Evolutionary conservation across 2,113 vertebrate species (phyloP).

Genomic region (Terrapene triunguis): DNA sequence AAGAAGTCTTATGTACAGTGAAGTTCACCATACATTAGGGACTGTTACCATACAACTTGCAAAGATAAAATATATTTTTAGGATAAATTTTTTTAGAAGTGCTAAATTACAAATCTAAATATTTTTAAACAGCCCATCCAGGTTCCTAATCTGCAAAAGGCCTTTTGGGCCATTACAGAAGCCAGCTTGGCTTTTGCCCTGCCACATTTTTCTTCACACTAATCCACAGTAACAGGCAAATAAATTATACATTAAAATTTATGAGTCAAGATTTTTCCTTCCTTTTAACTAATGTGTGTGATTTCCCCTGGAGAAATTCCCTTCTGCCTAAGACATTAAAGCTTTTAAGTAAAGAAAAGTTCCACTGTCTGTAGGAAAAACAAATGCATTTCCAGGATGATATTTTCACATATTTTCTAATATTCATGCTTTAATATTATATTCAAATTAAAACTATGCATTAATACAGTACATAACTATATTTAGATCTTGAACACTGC

Average conservation of each 20-base stretch:
- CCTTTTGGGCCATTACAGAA: constrained; percentile 43
- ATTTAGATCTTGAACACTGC: neutral
- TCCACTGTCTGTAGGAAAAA: constrained; percentile 12
- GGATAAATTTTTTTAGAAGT: constrained; percentile 5
- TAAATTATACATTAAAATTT: constrained; percentile 71
- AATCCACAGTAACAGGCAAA: constrained; percentile 59
- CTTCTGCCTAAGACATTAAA: constrained; percentile 63
- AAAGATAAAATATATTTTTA: constrained; percentile 22
- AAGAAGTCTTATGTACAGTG: neutral
- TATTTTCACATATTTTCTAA: constrained; percentile 14
- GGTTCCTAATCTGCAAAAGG: constrained; percentile 35
- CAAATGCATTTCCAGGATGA: constrained; percentile 1
- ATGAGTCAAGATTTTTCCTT: constrained; percentile 54
- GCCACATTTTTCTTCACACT: constrained; percentile 47
- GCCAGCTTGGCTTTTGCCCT: constrained; percentile 13
- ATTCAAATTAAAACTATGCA: neutral
- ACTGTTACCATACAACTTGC: constrained; percentile 41
- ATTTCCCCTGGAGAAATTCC: constrained; percentile 66
- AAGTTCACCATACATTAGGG: constrained; percentile 21
- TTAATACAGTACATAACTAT: neutral
- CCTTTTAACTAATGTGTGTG: constrained; percentile 33
- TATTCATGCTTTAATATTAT: neutral
- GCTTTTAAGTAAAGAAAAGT: constrained; percentile 48
- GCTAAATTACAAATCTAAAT: neutral
- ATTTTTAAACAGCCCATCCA: constrained; percentile 27